Base-by-base conservation (phyloP, 2,797 vertebrate species). In the Enteromius unitaeniatus region DNA sequence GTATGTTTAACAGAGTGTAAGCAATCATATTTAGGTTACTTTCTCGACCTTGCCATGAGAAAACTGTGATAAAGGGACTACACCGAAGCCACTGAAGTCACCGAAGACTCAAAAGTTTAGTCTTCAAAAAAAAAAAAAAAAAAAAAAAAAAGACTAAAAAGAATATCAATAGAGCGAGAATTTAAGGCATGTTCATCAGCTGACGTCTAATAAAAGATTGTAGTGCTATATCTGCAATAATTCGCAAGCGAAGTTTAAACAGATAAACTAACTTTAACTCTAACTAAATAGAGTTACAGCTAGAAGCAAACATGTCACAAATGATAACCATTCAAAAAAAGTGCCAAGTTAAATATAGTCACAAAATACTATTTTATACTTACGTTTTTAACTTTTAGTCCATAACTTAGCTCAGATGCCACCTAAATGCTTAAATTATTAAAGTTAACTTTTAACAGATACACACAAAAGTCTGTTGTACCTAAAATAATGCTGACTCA, bases 261-360 rank as follows among this genome's bases (percentile, higher is more conserved):
- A 80, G 23, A 69, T n/a, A 23, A n/a, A n/a, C n/a, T n/a, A n/a
- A n/a, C n/a, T n/a, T n/a, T n/a, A n/a, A n/a, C n/a, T n/a, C n/a
- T n/a, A n/a, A n/a, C n/a, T n/a, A n/a, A n/a, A n/a, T 19, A 4
- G 34, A 19, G 17, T 55, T 68, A 79, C 4, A 68, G 31, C 31
- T 40, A 19, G 13, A 53, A 79, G 78, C 3, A 79, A 76, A 69
- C 14, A 74, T 28, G 21, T 42, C 87, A 4, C 21, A 77, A 81
- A 86, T 13, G 23, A 74, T 7, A 62, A 83, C 60, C 14, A 31
- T 84, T 68, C n/a, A 79, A 42, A 62, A 37, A 42, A 78, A 67
- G 6, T n/a, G 6, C 28, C 21, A 60, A 65, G 14, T 5, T 26
- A 31, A 51, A 10, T 23, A 45, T 45, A 21, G 15, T 4, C 23